phyloP scores from a whole-genome alignment of 2,888 invertebrate species.

The Siphlonurus alternatus region DNA sequence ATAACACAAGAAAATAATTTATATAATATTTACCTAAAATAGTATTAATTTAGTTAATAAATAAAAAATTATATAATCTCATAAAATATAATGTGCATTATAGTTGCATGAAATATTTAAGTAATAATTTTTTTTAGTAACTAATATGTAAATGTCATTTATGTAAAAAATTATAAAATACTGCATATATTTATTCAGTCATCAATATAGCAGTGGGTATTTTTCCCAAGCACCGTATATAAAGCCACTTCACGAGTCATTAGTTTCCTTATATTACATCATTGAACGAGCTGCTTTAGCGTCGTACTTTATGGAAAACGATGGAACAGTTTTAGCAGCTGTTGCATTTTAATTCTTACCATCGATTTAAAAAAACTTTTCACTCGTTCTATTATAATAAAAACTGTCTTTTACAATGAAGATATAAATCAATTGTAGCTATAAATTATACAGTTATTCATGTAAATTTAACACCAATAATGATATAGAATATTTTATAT shows the following conservation, averaged over 20 bases:
- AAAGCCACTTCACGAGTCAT: neutral
- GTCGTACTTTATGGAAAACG: too few species aligned
- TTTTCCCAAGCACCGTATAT: neutral
- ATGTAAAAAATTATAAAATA: neutral
- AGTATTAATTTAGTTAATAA: too few species aligned
- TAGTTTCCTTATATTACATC: neutral
- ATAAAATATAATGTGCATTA: too few species aligned
- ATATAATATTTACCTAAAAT: too few species aligned
- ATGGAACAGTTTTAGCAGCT: neutral
- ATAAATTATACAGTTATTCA: neutral
- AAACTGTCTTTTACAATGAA: neutral
- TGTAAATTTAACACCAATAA: too few species aligned
- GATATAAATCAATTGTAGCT: neutral
- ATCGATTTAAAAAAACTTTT: neutral
- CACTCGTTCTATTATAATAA: neutral
- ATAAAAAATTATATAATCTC: too few species aligned
- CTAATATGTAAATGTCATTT: neutral
- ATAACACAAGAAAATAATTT: too few species aligned
- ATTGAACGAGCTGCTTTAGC: too few species aligned
- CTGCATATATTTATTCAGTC: neutral
- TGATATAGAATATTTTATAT: too few species aligned
- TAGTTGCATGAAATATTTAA: too few species aligned
- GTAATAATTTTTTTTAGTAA: neutral
- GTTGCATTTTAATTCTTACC: neutral
- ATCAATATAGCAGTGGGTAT: neutral